Conservation (phyloP, 64 coral and sea anemone species). For the Orbicella faveolata region DNA sequence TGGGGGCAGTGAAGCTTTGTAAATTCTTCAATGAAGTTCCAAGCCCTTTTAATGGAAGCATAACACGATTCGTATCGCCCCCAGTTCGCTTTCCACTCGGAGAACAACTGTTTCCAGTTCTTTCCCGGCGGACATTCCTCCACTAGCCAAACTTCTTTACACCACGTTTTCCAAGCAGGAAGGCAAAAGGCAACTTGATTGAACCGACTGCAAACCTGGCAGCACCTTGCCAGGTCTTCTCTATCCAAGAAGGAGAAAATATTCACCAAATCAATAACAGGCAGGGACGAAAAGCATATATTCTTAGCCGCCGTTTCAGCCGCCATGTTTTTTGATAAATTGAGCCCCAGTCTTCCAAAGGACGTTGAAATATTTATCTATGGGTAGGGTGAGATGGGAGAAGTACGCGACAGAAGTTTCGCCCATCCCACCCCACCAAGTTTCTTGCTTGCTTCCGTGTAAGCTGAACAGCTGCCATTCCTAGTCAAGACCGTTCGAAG, state of each 20-base stretch:
- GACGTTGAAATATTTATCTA: background rate
- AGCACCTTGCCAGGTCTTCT: constrained; percentile 75
- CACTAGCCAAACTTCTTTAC: constrained; percentile 75
- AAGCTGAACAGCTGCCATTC: background rate
- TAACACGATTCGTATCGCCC: constrained; percentile 88
- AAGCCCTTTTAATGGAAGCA: constrained; percentile 81
- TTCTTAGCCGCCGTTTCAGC: constrained; percentile 53
- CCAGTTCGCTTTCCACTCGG: constrained; percentile 54
- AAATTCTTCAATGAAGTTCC: constrained; percentile 88
- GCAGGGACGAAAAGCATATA: constrained; percentile 35
- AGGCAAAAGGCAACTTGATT: constrained; percentile 61
- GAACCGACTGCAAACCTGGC: constrained; percentile 72
- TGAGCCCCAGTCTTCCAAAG: background rate
- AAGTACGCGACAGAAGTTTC: background rate
- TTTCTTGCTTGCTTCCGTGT: background rate
- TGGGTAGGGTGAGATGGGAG: background rate
- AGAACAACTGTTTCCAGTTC: constrained; percentile 77
- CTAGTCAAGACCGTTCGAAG: background rate
- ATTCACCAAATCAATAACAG: constrained; percentile 63
- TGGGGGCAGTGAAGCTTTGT: constrained; percentile 69
- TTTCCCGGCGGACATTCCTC: constrained; percentile 40
- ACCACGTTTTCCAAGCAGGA: constrained; percentile 85
- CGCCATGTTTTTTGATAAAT: too few species aligned
- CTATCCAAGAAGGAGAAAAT: constrained; percentile 80
- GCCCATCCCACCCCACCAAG: background rate